Base-by-base conservation (phyloP, 2,888 invertebrate species). In the Platycheirus rosarum region DNA sequence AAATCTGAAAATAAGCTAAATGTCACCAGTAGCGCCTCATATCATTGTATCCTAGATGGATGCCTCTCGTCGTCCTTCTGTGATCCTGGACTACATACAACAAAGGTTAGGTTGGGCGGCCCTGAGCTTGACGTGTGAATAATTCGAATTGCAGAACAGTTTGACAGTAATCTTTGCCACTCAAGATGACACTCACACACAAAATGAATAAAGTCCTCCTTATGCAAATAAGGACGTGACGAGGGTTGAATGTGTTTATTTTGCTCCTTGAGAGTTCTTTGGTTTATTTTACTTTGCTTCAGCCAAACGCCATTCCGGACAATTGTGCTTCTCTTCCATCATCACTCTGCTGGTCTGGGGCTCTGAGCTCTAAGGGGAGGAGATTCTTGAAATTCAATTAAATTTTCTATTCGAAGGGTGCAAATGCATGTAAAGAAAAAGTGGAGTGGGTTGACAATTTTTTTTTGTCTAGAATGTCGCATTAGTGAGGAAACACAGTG, bases 111-210 rank as follows among this genome's bases (percentile, higher is more conserved):
- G 68, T 46, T 60, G 46, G 44, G 14, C 57, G 69, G 75, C 63
- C n/a, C n/a, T 79, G 80, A 44, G 65, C 60, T 51, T 82, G 82
- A 82, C 71, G 76, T 82, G 82, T 82, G 76, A 82, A 82, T 82
- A 82, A 82, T 82, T 82, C 71, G 76, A 77, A 82, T 82, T 77
- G 82, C 71, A 73, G 76, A 82, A 68, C 82, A 77, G 82, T 82
- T 82, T 82, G 82, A 82, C 82, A 82, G 82, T 76, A 82, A 82
- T 82, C 82, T 77, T 82, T 82, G 82, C 35, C 82, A 82, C 82
- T 76, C 82, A 82, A 82, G 82, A 82, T 68, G 82, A 37, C 75
- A 70, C 74, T 74, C 53, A 46, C 46, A 73, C 76, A 62, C 55
- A 77, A 66, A 77, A 66, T 71, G 66, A 82, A 76, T 76, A 77